phyloP scores from a whole-genome alignment of 2,888 invertebrate species.

The Agapostemon virescens region DNA sequence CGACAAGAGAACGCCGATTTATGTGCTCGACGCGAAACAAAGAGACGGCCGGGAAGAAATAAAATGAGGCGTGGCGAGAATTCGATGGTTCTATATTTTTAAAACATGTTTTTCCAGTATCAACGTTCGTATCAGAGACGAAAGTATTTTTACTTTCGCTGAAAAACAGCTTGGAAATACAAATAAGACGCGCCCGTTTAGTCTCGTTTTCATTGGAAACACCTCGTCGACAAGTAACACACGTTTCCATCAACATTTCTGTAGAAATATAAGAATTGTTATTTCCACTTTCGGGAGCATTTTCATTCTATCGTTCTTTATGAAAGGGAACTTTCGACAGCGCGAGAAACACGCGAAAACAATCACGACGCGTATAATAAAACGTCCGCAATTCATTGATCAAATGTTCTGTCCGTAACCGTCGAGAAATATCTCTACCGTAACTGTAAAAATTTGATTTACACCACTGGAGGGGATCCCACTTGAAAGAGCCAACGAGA shows the following conservation, averaged over 20 bases:
- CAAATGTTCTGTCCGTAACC: no score
- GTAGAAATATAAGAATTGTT: conserved; percentile 8
- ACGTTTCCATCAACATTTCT: not conserved
- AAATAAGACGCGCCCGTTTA: not conserved
- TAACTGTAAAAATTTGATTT: no score
- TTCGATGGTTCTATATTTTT: not conserved
- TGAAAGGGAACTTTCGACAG: not conserved
- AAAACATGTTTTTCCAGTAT: not conserved
- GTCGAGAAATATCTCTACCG: no score
- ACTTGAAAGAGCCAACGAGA: no score
- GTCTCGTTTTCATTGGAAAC: not conserved
- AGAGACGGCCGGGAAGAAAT: not conserved
- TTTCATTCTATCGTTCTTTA: not conserved
- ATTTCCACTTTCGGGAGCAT: not conserved
- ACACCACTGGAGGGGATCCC: no score
- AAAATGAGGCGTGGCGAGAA: not conserved
- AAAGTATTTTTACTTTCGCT: conserved; percentile 4
- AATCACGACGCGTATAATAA: no score
- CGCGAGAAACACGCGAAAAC: not conserved
- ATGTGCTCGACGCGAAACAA: not conserved
- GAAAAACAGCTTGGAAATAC: not conserved
- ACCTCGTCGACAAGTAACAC: not conserved
- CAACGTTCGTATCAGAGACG: not conserved
- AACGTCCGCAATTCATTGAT: no score
- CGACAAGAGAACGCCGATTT: not conserved